Conservation (phyloP, 2,888 invertebrate genomes). For the Arge pagana region DNA sequence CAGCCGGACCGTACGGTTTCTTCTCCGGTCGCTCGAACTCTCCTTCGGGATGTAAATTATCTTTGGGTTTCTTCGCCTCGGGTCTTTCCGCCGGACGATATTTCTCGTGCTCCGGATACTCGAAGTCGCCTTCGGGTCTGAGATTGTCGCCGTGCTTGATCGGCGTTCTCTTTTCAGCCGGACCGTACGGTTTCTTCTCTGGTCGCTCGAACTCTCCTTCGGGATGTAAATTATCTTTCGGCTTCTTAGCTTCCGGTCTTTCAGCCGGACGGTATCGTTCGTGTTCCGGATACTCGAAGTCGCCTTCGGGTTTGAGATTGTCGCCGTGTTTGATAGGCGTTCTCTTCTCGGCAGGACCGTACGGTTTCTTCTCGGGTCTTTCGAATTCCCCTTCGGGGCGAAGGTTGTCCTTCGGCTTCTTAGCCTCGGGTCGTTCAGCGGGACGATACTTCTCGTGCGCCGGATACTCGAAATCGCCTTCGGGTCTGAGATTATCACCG, state of each 20-base stretch:
- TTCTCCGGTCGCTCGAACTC: conserved; percentile 59
- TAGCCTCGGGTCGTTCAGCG: conserved; percentile 51
- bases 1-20: conserved; percentile 36
- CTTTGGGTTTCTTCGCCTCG: conserved; percentile 61
- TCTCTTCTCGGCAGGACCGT: conserved; percentile 41
- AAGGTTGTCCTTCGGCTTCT: conserved; percentile 64
- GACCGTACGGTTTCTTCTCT: conserved; percentile 60
- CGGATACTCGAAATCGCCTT: conserved; percentile 61
- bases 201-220: conserved; percentile 60
- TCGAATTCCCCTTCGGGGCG: conserved; percentile 57
- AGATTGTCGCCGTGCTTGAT: conserved; percentile 61
- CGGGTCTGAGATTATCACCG: conserved; percentile 61
- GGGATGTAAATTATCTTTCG: conserved; percentile 47
- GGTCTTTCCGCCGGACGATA: conserved; percentile 55
- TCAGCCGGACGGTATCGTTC: conserved; percentile 56
- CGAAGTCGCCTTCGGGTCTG: conserved; percentile 59
- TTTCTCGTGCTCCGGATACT: conserved; percentile 52
- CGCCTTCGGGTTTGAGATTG: conserved; percentile 60
- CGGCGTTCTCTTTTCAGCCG: conserved; percentile 64
- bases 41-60: conserved; percentile 65
- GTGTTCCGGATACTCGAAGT: conserved; percentile 57
- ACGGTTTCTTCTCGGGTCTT: conserved; percentile 37
- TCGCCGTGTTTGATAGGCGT: conserved; percentile 51
- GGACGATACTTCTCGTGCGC: conserved; percentile 52
- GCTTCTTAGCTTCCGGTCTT: conserved; percentile 47